phyloP scores from a whole-genome alignment of 2,797 vertebrate genomes.

The Clarias laeviceps region DNA sequence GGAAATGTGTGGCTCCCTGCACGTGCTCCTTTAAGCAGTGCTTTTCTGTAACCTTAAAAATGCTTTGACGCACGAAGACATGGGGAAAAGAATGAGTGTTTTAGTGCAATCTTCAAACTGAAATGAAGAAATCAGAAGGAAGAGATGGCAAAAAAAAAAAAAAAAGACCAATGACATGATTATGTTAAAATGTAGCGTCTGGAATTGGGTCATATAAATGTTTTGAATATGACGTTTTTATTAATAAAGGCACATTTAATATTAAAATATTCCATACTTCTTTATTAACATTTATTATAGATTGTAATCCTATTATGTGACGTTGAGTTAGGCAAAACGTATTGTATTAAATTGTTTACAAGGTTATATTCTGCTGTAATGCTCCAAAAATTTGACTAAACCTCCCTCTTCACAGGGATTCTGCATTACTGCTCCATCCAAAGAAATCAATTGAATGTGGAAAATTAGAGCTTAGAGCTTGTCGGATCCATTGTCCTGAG shows the following conservation, averaged over 20 bases:
- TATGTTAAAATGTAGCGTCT: background rate
- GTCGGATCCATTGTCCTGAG: constrained; percentile 21
- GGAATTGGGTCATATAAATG: background rate
- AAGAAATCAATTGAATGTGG: constrained; percentile 23
- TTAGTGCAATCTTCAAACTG: constrained; percentile 19
- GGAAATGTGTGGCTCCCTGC: constrained; percentile 37
- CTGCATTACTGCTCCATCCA: background rate
- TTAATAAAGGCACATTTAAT: background rate
- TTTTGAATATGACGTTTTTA: background rate
- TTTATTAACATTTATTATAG: background rate
- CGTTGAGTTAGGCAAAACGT: background rate
- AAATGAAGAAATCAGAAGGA: constrained; percentile 13
- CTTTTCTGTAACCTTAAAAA: constrained; percentile 25
- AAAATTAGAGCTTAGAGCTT: constrained; percentile 28
- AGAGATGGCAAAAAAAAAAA: background rate
- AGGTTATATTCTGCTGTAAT: constrained; percentile 1
- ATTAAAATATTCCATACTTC: background rate
- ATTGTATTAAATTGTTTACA: background rate
- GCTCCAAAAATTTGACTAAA: background rate
- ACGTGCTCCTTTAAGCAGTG: constrained; percentile 37
- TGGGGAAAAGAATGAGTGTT: background rate
- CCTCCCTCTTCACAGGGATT: background rate
- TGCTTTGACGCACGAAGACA: constrained; percentile 13
- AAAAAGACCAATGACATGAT: background rate
- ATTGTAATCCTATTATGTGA: background rate